Base-by-base conservation (phyloP, 2,888 invertebrate genomes). In the Temnothorax unifasciatus region DNA sequence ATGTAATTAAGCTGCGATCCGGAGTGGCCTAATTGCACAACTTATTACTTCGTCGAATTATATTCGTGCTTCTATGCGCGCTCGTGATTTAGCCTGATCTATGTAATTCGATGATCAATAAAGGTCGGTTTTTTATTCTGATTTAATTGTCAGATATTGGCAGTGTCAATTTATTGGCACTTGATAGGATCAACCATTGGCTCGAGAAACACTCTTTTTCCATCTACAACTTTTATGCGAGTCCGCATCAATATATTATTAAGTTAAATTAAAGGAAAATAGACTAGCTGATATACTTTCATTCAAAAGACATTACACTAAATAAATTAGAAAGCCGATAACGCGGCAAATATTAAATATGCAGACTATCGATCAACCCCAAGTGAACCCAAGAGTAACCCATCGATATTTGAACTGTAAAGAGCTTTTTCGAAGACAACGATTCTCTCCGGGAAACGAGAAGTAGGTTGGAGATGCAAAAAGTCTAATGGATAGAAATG, bases 21-120 rank as follows among this genome's bases (percentile, higher is more conserved):
- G 90, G 91, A 91, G 89, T 90, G 89, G 88, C 91, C 92, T 92
- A 93, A 93, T 93, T 93, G 91, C 89, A 85, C 89, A 87, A 90
- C 89, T 91, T 92, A 88, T 92, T 93, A 91, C 88, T 86, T 86
- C 86, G 75, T 81, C 74, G 57, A 86, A 90, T 87, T 85, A 79
- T 74, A 69, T 47, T 63, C 29, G n/a, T 15, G 21, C 44, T 21
- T 44, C 44, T 71, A 25, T 57, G 34, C 47, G 29, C 18, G 9
- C 61, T 61, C 11, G 25, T 25, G 25, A 47, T 59, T 81, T 59
- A 59, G 18, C 47, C 9, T n/a, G 25, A 66, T 41, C n/a, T 77
- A n/a, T 25, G 64, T 64, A 38, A 64, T 8, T 59, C 21, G 34
- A 47, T 47, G 18, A 57, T 41, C 54, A 29, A 29, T 52, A 21